These are phyloP conservation scores for Phycodurus eques DNA, from an alignment of 2,113 vertebrate species.

Conservation along the genomic window DNA sequence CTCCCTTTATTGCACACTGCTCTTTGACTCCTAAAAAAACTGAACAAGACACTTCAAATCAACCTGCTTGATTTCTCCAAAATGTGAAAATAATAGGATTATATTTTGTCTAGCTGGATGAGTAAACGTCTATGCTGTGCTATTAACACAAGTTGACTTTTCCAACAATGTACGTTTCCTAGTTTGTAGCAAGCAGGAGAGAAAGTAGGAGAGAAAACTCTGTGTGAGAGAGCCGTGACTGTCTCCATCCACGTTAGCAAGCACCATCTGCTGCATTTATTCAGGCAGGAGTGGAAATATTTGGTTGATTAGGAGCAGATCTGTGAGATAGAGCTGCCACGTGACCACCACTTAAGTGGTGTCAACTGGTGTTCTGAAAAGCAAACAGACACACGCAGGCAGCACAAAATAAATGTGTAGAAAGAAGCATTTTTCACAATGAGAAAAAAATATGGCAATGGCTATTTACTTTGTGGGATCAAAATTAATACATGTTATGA, in stretches of 20 bases:
- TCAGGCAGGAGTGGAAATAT: constrained; percentile 61
- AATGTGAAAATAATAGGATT: constrained; percentile 5
- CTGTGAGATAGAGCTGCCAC: constrained; percentile 43
- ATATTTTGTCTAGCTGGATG: neutral
- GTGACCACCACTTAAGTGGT: constrained; percentile 34
- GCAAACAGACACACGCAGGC: constrained; percentile 17
- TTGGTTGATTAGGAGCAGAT: constrained; percentile 61
- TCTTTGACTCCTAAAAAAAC: constrained; percentile 15
- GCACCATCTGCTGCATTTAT: constrained; percentile 66
- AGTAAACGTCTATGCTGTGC: constrained; percentile 8
- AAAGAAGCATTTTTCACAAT: neutral
- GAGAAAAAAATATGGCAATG: neutral
- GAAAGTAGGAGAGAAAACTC: constrained; percentile 46
- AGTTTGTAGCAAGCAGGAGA: constrained; percentile 36
- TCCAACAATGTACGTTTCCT: constrained; percentile 21
- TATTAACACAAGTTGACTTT: constrained; percentile 31
- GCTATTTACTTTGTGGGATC: neutral
- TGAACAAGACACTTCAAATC: constrained; percentile 1
- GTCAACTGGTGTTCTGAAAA: constrained; percentile 39
- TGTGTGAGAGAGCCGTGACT: constrained; percentile 40
- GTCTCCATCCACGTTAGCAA: constrained; percentile 58
- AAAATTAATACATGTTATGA: neutral
- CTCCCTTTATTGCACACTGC: constrained; percentile 14
- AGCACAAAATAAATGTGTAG: neutral
- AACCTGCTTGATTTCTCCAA: neutral